Conservation (phyloP, 2,888 invertebrate species). For the Drosophila yooni region DNA sequence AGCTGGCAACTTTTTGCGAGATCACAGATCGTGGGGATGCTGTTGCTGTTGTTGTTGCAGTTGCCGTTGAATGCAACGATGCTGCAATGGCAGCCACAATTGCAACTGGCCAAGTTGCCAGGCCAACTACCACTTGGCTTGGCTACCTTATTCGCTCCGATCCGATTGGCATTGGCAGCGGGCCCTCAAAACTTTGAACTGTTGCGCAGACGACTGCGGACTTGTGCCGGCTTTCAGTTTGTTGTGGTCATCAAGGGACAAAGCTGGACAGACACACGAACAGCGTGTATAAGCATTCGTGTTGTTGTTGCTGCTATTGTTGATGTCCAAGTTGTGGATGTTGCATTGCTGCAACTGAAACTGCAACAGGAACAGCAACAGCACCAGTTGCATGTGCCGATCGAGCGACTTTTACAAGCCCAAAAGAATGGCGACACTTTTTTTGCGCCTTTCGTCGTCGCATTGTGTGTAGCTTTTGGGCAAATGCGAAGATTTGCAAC, state of each 20-base stretch:
- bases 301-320: conserved; percentile 46
- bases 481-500: conserved; percentile 40
- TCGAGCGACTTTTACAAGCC: conserved; percentile 61
- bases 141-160: conserved; percentile 64
- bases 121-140: conserved; percentile 23
- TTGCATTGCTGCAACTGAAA: conserved; percentile 30
- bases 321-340: conserved; percentile 15
- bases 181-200: conserved; percentile 82
- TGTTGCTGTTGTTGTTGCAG: conserved; percentile 30
- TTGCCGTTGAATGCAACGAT: conserved; percentile 12
- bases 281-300: conserved; percentile 57
- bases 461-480: conserved; percentile 60
- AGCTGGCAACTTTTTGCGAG: conserved; percentile 66
- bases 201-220: conserved; percentile 79
- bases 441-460: conserved; percentile 55
- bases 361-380: conserved; percentile 34
- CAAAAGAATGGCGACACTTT: conserved; percentile 72
- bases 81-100: conserved; percentile 35
- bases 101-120: conserved; percentile 36
- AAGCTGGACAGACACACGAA: conserved; percentile 30
- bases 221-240: conserved; percentile 84
- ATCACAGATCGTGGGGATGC: conserved; percentile 54
- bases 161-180: conserved; percentile 75
- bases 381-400: conserved; percentile 53
- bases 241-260: conserved; percentile 74